These are phyloP conservation scores for Ciconia stormi DNA, from an alignment of 2,113 vertebrate species.

Conservation along the genomic window DNA sequence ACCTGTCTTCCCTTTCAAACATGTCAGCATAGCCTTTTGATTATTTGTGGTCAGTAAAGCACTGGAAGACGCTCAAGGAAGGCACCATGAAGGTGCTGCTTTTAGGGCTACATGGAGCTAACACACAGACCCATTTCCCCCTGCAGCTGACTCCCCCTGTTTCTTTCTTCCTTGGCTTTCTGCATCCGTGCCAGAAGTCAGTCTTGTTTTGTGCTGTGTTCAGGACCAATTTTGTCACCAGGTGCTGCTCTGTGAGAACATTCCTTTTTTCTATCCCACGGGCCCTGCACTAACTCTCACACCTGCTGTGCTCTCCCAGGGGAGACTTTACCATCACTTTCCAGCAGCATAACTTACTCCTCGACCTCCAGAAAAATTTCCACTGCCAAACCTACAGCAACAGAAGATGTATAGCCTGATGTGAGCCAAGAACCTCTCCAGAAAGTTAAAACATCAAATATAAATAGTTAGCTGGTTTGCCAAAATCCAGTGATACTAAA, in stretches of 20 bases:
- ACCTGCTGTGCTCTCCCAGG: constrained; percentile 5
- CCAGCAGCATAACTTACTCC: background rate
- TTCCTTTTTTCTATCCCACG: background rate
- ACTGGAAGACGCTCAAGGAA: background rate
- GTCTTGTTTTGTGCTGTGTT: background rate
- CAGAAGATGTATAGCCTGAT: background rate
- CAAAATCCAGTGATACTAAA: background rate
- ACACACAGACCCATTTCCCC: background rate
- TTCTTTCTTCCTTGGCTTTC: background rate
- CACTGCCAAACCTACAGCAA: background rate
- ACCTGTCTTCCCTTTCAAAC: background rate
- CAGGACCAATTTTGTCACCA: background rate
- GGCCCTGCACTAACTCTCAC: background rate
- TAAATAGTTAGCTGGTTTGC: background rate
- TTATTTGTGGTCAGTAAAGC: background rate
- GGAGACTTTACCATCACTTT: background rate
- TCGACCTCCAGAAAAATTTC: background rate
- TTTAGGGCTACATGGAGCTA: background rate
- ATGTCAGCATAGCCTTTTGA: background rate
- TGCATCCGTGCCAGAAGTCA: background rate
- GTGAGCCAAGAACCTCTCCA: background rate
- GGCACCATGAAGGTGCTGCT: background rate
- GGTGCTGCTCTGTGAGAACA: background rate
- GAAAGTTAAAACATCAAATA: background rate
- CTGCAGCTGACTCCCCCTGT: background rate